Conservation (phyloP, 2,888 invertebrate species). For the Phania funesta region DNA sequence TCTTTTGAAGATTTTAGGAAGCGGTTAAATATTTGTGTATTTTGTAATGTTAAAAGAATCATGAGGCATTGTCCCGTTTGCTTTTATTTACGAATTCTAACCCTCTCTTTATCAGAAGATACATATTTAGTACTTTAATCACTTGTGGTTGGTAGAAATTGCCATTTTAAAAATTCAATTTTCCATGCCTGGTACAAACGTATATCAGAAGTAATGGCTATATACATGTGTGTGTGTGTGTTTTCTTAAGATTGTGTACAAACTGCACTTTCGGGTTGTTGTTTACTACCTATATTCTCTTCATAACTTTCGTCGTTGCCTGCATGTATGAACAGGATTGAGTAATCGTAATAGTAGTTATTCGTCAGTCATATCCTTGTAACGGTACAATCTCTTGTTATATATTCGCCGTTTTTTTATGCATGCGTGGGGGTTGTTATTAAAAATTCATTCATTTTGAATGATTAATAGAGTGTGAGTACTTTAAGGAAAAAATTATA, state of each 20-base stretch:
- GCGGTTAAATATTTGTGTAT: too few species aligned
- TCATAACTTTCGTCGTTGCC: constrained; percentile 6
- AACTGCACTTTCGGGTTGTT: not conserved
- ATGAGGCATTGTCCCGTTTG: too few species aligned
- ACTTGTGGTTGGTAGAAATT: too few species aligned
- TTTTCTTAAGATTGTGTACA: not conserved
- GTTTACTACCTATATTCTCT: constrained; percentile 16
- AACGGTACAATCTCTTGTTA: constrained; percentile 48
- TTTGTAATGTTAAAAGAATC: too few species aligned
- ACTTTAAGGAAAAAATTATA: constrained; percentile 6
- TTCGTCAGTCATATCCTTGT: constrained; percentile 59
- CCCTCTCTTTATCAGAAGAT: too few species aligned
- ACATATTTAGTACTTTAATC: too few species aligned
- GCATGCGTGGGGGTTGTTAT: constrained; percentile 33
- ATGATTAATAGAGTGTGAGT: constrained; percentile 45
- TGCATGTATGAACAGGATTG: not conserved
- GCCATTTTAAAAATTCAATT: too few species aligned
- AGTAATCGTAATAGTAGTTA: not conserved
- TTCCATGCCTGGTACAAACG: too few species aligned
- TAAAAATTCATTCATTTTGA: constrained; percentile 40
- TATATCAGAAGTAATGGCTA: too few species aligned
- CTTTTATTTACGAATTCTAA: too few species aligned
- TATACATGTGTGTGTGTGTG: not conserved
- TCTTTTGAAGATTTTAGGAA: too few species aligned
- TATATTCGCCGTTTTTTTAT: constrained; percentile 12